phyloP scores from a whole-genome alignment of 2,113 vertebrate genomes.

The Ictidomys tridecemlineatus region DNA sequence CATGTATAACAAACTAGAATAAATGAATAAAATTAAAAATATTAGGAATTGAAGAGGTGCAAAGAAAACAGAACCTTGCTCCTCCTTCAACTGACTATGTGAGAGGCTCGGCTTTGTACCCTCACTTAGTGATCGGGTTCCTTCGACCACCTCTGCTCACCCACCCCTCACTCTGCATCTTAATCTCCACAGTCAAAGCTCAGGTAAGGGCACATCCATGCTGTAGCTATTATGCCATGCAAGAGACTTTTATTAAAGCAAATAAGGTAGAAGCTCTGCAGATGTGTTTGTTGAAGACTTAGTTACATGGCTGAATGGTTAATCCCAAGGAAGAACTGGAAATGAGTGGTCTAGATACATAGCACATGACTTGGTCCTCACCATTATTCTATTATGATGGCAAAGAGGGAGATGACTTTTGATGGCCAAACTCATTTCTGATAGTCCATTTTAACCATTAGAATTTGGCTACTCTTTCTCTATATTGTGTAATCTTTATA shows the following conservation, averaged over 20 bases:
- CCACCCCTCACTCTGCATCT: neutral
- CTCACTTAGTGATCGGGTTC: neutral
- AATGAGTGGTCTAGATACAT: neutral
- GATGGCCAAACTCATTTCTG: neutral
- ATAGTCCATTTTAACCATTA: neutral
- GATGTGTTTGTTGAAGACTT: neutral
- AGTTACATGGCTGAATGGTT: neutral
- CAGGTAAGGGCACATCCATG: neutral
- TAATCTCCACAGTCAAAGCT: neutral
- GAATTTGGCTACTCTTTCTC: neutral
- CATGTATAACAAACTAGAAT: too few species aligned
- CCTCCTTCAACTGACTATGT: neutral
- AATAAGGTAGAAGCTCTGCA: neutral
- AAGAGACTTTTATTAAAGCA: neutral
- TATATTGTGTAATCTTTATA: neutral
- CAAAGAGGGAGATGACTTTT: neutral
- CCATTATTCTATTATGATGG: neutral
- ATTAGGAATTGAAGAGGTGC: neutral
- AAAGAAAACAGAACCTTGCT: neutral
- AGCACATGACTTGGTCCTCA: neutral
- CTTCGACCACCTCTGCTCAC: neutral
- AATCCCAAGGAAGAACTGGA: neutral
- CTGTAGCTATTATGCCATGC: too few species aligned
- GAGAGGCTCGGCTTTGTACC: neutral
- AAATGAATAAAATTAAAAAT: too few species aligned